Evolutionary conservation across 2,888 invertebrate species (phyloP).

Genomic region (Dolichomitus sp.): DNA sequence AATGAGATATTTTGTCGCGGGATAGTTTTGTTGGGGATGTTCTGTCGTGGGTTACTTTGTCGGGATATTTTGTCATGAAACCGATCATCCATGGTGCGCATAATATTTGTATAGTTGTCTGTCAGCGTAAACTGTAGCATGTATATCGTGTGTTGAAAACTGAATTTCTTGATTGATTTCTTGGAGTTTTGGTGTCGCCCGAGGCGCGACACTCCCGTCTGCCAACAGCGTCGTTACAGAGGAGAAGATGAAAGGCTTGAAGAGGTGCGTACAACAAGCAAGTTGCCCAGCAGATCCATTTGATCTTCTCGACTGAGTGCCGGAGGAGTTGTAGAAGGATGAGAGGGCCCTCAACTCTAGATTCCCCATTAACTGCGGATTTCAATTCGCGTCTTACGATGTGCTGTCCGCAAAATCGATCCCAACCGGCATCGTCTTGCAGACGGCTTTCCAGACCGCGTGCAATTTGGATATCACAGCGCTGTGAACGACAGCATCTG

Average conservation of each 20-base stretch:
- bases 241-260: conserved; percentile 50
- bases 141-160: neutral
- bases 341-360: conserved; percentile 18
- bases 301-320: conserved; percentile 49
- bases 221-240: conserved; percentile 31
- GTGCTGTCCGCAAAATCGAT: conserved; percentile 65
- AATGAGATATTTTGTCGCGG: no score
- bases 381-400: conserved; percentile 61
- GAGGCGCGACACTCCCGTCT: neutral
- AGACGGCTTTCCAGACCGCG: conserved; percentile 29
- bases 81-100: neutral
- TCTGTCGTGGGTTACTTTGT: no score
- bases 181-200: conserved; percentile 13
- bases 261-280: conserved; percentile 30
- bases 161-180: conserved; percentile 31
- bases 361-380: conserved; percentile 60
- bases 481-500: conserved; percentile 64
- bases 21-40: no score
- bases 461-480: conserved; percentile 64
- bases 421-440: conserved; percentile 29
- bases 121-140: neutral
- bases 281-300: conserved; percentile 55
- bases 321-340: conserved; percentile 1
- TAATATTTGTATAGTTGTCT: neutral
- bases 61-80: no score